Evolutionary conservation across 2,888 invertebrate genomes (phyloP).

Genomic region (Aleiodes testaceus): DNA sequence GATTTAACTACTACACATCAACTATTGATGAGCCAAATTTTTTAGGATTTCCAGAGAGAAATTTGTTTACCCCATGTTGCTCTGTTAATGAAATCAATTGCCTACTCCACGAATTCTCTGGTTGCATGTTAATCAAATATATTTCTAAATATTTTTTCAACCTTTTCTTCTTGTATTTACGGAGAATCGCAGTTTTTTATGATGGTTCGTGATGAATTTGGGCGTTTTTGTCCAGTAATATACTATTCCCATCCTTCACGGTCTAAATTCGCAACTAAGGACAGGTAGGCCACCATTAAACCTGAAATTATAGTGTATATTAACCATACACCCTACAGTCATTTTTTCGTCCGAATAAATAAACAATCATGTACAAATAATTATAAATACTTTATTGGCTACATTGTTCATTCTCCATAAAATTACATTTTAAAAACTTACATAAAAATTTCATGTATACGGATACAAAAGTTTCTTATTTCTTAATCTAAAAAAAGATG

Average conservation of each 20-base stretch:
- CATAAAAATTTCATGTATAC: constrained; percentile 17
- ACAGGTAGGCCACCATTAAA: neutral
- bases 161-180: no score
- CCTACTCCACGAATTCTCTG: no score
- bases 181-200: neutral
- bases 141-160: no score
- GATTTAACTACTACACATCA: no score
- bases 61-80: no score
- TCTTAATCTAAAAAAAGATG: neutral
- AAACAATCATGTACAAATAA: constrained; percentile 42
- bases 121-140: no score
- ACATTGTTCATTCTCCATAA: constrained; percentile 28
- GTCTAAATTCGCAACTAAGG: constrained; percentile 9
- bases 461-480: constrained; percentile 15
- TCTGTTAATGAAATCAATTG: no score
- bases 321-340: neutral
- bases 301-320: neutral
- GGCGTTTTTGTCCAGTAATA: neutral
- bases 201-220: constrained; percentile 14
- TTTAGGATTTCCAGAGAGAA: no score
- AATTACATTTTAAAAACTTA: constrained; percentile 22
- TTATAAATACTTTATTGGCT: constrained; percentile 49
- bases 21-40: no score
- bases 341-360: neutral
- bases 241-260: neutral